Conservation (phyloP, 2,797 vertebrate genomes). For the Microtus agrestis region DNA sequence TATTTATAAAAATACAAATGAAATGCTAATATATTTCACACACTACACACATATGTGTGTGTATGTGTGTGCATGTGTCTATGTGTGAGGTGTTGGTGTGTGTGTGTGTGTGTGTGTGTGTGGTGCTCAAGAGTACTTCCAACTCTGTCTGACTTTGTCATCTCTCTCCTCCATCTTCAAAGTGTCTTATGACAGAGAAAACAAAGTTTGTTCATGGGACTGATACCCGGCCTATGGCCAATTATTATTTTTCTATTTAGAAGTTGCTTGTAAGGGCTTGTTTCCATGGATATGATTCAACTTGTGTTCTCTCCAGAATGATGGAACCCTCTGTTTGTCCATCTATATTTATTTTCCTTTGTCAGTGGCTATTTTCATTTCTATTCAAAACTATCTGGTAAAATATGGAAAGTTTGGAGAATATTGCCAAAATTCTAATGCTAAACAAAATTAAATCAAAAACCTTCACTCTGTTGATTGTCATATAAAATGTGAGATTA, state of each 20-base stretch:
- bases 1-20: too few species aligned
- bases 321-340: neutral
- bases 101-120: neutral
- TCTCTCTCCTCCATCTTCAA: neutral
- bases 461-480: neutral
- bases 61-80: neutral
- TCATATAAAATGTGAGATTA: neutral
- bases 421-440: neutral
- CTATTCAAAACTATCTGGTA: neutral
- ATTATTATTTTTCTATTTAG: neutral
- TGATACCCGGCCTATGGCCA: neutral
- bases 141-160: neutral
- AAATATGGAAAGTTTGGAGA: neutral
- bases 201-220: neutral
- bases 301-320: neutral
- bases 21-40: too few species aligned
- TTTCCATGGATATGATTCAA: neutral
- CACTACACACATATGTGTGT: too few species aligned
- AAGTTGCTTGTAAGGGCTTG: neutral
- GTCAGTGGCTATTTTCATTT: neutral
- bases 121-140: neutral
- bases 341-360: neutral
- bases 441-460: neutral
- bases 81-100: too few species aligned
- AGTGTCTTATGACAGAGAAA: constrained; percentile 7